Evolutionary conservation across 2,113 vertebrate genomes (phyloP), one percentile per base, ranked within the genome.

Genomic region (Paratilapia polleni): DNA sequence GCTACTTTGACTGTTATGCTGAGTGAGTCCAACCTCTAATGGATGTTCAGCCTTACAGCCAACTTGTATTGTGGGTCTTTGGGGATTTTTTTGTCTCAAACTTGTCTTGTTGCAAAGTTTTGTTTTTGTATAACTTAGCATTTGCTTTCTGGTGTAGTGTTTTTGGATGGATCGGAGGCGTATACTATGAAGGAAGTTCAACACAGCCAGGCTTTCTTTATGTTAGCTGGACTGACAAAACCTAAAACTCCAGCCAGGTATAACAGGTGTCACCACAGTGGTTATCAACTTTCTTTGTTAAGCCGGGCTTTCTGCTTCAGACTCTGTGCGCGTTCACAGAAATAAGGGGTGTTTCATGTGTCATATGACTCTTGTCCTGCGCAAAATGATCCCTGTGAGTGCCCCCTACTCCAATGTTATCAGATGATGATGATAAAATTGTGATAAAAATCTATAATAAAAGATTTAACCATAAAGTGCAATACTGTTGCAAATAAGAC

Each of bases 401-500:
- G 28, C 2, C 2, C 3, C 28, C 28, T 31, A 31, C 28, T 31
- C 28, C 28, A 31, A 31, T 31, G 26, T 60, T 26, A 59, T 59
- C 57, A 26, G 22, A 60, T 41, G 4, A 41, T 24, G 7, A 66
- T 66, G 7, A 64, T 64, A 41, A 64, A 41, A 64, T 64, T 20
- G 22, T 64, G n/a, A 22, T 24, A 66, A 24, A 66, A 43, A 66
- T 9, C 28, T 38, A 15, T n/a, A 15, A 28, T 68, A 28, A 49
- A 49, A 31, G 1, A 1, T 49, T 20, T 20, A 19, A 20, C 9
- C 1, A 22, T 19, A 49, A 70, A 49, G 49, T 68, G 0, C 19
- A 49, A 28, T 6, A 6, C 1, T 0, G 19, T 2, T 49, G 41
- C 43, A 43, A 68, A 68, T 1, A 64, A 24, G 36, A 41, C 12